phyloP scores from a whole-genome alignment of 2,797 vertebrate genomes.

The Phoxinus dragarum region DNA sequence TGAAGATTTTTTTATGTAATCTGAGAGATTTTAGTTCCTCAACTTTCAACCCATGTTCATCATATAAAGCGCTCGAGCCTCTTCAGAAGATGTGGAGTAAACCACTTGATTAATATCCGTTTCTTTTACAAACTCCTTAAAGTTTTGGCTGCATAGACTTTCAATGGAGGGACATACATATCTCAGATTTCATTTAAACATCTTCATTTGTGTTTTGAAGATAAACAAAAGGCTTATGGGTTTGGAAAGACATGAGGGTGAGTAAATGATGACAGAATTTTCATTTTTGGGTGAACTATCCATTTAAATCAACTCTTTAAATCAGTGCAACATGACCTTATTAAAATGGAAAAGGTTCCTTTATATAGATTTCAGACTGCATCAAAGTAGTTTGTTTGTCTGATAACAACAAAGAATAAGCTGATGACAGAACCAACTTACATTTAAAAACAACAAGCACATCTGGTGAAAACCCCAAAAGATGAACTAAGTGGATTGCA shows the following conservation, averaged over 20 bases:
- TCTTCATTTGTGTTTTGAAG: neutral
- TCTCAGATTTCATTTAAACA: neutral
- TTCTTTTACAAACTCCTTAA: neutral
- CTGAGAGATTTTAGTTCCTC: neutral
- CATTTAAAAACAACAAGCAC: conserved; percentile 25
- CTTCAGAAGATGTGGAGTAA: neutral
- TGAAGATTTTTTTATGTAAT: neutral
- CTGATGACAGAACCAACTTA: conserved; percentile 3
- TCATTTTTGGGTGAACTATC: neutral
- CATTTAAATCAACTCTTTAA: neutral
- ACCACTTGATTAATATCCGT: neutral
- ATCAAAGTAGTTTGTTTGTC: neutral
- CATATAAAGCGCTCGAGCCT: neutral
- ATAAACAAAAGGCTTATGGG: neutral
- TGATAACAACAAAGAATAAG: neutral
- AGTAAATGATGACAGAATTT: neutral
- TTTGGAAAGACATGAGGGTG: neutral
- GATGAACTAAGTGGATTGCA: conserved; percentile 1
- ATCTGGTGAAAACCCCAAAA: neutral
- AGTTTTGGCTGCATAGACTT: neutral
- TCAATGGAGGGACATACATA: neutral
- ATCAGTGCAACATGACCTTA: neutral
- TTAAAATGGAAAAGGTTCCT: neutral
- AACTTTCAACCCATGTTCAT: neutral
- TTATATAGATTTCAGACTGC: neutral